Evolutionary conservation across 2,113 vertebrate genomes (phyloP), one percentile per base, ranked within the genome.

Genomic region (Macaca nemestrina): DNA sequence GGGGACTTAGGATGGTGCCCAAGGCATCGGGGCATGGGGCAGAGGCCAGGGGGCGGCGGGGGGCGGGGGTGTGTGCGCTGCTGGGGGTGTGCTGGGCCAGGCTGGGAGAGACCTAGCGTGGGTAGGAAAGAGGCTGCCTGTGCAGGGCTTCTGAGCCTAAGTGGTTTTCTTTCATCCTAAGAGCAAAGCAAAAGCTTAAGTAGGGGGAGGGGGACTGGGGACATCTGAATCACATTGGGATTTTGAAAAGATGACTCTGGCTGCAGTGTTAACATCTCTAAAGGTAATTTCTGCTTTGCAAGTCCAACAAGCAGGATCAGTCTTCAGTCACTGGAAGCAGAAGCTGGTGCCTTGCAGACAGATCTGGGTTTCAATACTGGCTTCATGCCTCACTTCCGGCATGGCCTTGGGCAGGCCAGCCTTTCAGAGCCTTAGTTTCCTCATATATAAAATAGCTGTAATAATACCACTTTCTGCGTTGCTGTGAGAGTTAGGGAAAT

Each of bases 401-500:
- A 0, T 30, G 61, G 64, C n/a, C 35, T 59, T 18, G 52, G 64
- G 59, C 59, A 83, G 30, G 16, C 22, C 10, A 32, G 52, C 9
- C 7, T 52, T 87, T 43, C 48, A 22, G 50, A 73, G 85, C 38
- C 67, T 82, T 11, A 25, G 64, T 57, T 93, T 95, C 75, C 94
- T 92, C 40, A 1, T 45, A 35, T 14, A 72, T 73, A 81, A 95
- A 90, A 32, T 27, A 68, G 30, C 4, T 38, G 40, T 92, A 85
- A 95, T 94, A 83, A 80, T 38, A 92, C 40, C 70, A 87, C 23
- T 48, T 90, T 64, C n/a, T 5, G 30, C 6, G 1, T 45, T 45
- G 55, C 70, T 84, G n/a, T 52, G 55, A 90, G 75, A 20, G 38
- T 80, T 80, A 84, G 83, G 38, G 61, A 73, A 89, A 89, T 79